A percentile compares a stretch with the other conserved stretches of the same genome.
Conservation (phyloP, 2,888 invertebrate species). For the Entomobrya multifasciata region DNA sequence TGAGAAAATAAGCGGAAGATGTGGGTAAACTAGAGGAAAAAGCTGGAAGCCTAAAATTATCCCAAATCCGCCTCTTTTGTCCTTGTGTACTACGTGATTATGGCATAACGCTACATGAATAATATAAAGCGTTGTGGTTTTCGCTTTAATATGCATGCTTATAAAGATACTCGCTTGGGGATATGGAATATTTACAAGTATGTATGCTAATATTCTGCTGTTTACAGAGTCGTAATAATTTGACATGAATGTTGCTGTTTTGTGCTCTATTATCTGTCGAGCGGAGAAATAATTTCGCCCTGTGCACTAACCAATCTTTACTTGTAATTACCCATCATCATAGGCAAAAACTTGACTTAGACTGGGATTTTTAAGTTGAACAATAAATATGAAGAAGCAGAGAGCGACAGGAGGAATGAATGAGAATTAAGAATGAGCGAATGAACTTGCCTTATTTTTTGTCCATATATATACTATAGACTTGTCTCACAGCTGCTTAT, state of each 20-base stretch:
- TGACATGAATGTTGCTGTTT: slow-evolving; percentile 39
- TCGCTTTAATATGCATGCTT: too few species aligned
- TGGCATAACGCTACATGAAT: too few species aligned
- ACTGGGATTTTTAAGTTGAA: slow-evolving; percentile 30
- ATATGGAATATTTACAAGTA: not conserved
- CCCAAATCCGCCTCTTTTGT: slow-evolving; percentile 42
- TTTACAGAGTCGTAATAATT: slow-evolving; percentile 29
- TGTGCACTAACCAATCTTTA: slow-evolving; percentile 57
- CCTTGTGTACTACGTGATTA: not conserved
- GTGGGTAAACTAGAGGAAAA: slow-evolving; percentile 56
- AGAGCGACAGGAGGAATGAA: slow-evolving; percentile 7
- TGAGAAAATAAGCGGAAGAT: slow-evolving; percentile 35
- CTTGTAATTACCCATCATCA: slow-evolving; percentile 61
- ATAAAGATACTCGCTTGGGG: slow-evolving; percentile 6
- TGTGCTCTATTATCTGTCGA: not conserved
- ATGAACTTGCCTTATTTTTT: slow-evolving; percentile 9
- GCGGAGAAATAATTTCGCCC: slow-evolving; percentile 10
- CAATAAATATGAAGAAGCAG: slow-evolving; percentile 10
- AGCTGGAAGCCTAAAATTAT: slow-evolving; percentile 55
- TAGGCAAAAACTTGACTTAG: slow-evolving; percentile 37
- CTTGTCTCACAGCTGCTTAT: too few species aligned
- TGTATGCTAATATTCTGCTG: slow-evolving; percentile 36
- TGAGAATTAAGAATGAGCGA: slow-evolving; percentile 18
- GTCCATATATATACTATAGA: too few species aligned
- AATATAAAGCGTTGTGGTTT: too few species aligned